Percentiles rank a stretch among this genome's conserved stretches.
phyloP scores from a whole-genome alignment of 1,140 invertebrate species.

The Neuroterus valhalla region DNA sequence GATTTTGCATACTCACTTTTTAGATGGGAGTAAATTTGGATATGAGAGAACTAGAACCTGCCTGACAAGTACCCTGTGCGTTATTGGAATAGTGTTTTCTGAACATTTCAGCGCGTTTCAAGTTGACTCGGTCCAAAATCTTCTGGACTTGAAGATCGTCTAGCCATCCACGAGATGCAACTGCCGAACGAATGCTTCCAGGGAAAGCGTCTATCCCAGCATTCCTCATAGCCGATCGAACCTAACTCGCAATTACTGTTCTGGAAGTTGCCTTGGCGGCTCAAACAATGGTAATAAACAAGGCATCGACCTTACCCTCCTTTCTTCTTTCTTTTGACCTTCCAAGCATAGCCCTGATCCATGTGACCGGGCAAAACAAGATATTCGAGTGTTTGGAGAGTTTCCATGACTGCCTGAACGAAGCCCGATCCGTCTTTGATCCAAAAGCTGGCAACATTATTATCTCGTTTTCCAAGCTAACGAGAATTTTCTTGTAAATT shows the following conservation, averaged over 20 bases:
- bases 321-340: slow-evolving; percentile 24
- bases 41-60: too few species aligned
- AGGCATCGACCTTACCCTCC: neutral
- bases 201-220: slow-evolving; percentile 49
- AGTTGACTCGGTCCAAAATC: slow-evolving; percentile 37
- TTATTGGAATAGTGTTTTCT: slow-evolving; percentile 51
- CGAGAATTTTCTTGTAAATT: too few species aligned
- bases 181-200: slow-evolving; percentile 55
- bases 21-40: too few species aligned
- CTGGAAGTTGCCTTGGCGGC: slow-evolving; percentile 44
- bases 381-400: slow-evolving; percentile 17
- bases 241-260: slow-evolving; percentile 53
- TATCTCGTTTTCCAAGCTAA: too few species aligned
- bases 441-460: slow-evolving; percentile 51
- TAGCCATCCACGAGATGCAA: slow-evolving; percentile 53
- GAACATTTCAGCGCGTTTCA: slow-evolving; percentile 47
- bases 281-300: slow-evolving; percentile 39
- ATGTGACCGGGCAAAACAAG: slow-evolving; percentile 8
- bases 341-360: neutral
- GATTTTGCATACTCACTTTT: too few species aligned
- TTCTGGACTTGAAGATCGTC: slow-evolving; percentile 50
- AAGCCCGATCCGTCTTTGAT: slow-evolving; percentile 49
- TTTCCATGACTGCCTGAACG: slow-evolving; percentile 45
- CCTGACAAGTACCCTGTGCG: too few species aligned
- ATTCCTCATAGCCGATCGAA: slow-evolving; percentile 49